Evolutionary conservation across 2,797 vertebrate species (phyloP).

Genomic region (Diplodus puntazzo): DNA sequence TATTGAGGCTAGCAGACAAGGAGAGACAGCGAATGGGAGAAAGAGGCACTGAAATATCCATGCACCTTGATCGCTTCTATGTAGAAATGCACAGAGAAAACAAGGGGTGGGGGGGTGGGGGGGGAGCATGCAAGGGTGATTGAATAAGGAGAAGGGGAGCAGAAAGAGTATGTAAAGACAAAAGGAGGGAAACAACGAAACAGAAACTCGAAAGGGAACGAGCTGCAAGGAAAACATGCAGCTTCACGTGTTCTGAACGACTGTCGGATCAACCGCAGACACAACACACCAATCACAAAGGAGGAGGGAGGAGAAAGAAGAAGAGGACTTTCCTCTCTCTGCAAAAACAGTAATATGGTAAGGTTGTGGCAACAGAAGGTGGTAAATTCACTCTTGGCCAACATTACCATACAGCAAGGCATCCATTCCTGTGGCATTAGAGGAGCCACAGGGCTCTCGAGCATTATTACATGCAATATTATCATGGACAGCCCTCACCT

Average conservation of each 20-base stretch:
- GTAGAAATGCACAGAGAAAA: slow-evolving; percentile 17
- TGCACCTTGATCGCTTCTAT: slow-evolving; percentile 43
- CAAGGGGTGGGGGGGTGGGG: background rate
- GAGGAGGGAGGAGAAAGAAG: background rate
- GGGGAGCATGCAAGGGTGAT: slow-evolving; percentile 21
- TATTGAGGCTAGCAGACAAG: slow-evolving; percentile 51
- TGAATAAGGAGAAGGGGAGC: slow-evolving; percentile 11
- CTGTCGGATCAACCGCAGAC: slow-evolving; percentile 42
- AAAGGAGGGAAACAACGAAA: slow-evolving; percentile 34
- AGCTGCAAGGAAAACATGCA: slow-evolving; percentile 51
- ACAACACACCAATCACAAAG: slow-evolving; percentile 44
- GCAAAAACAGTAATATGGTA: slow-evolving; percentile 41
- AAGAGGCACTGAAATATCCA: slow-evolving; percentile 33
- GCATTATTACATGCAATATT: slow-evolving; percentile 58
- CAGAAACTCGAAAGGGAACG: slow-evolving; percentile 32
- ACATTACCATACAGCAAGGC: slow-evolving; percentile 47
- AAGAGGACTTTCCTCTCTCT: slow-evolving; percentile 37
- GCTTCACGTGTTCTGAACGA: slow-evolving; percentile 44
- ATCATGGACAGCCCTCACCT: slow-evolving; percentile 47
- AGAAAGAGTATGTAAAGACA: slow-evolving; percentile 34
- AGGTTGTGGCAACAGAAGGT: slow-evolving; percentile 43
- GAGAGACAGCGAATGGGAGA: slow-evolving; percentile 2
- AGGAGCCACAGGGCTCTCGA: slow-evolving; percentile 60
- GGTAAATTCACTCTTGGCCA: slow-evolving; percentile 53
- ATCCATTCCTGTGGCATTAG: slow-evolving; percentile 60